Evolutionary conservation across 2,797 vertebrate species (phyloP).

Genomic region (Ctenopoma multispine): DNA sequence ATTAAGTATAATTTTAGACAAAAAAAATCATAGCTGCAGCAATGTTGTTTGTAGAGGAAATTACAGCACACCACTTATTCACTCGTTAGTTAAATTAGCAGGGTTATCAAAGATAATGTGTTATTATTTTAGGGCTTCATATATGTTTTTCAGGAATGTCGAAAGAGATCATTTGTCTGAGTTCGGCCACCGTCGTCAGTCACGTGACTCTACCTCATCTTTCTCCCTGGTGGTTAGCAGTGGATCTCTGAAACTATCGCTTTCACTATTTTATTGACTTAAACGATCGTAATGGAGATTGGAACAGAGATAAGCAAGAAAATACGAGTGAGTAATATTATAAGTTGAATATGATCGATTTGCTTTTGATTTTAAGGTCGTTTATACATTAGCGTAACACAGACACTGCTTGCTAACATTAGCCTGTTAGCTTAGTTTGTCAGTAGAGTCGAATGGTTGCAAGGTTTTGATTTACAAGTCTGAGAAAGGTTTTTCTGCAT

Average conservation of each 20-base stretch:
- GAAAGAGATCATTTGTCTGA: conserved; percentile 5
- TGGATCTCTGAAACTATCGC: not conserved
- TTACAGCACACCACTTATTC: too few relatives aligned
- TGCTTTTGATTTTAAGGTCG: rapidly evolving
- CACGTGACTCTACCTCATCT: conserved; percentile 34
- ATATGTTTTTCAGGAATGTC: not conserved
- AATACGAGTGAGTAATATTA: conserved; percentile 78
- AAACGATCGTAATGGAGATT: conserved; percentile 81
- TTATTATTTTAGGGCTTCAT: too few relatives aligned
- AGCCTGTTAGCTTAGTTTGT: conserved; percentile 40
- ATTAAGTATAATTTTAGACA: too few relatives aligned
- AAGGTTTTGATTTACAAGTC: conserved; percentile 27
- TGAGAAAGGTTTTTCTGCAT: rapidly evolving
- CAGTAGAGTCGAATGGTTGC: conserved; percentile 2
- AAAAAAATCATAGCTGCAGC: too few relatives aligned
- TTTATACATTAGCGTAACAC: not conserved
- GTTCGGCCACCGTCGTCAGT: not conserved
- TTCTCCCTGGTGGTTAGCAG: conserved; percentile 1
- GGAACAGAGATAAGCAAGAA: conserved; percentile 88
- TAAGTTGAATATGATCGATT: rapidly evolving
- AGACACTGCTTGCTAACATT: conserved; percentile 31
- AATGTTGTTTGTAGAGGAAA: too few relatives aligned
- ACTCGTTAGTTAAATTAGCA: too few relatives aligned
- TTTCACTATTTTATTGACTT: not conserved
- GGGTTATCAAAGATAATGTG: too few relatives aligned